Percentiles rank a stretch among this genome's conserved stretches.
phyloP scores from a whole-genome alignment of 1,140 invertebrate genomes.

The Dendrolimus punctatus region DNA sequence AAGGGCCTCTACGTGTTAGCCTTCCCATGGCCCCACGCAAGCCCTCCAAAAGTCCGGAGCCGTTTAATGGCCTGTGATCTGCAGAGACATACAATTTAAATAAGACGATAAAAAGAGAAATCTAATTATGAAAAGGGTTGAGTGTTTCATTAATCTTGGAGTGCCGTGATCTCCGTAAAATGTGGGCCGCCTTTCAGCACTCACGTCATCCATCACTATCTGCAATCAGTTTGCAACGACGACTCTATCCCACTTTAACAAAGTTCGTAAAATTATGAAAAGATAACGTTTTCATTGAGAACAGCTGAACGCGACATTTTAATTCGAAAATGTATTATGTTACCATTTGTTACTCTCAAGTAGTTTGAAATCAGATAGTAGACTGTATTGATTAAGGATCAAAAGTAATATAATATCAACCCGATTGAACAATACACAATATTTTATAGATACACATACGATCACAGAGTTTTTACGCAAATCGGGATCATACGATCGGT shows the following conservation, averaged over 20 bases:
- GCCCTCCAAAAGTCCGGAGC: no score
- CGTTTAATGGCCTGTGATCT: no score
- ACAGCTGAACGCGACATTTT: neutral
- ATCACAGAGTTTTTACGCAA: no score
- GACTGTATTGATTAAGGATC: no score
- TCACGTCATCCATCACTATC: conserved; percentile 27
- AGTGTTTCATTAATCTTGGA: conserved; percentile 39
- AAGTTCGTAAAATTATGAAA: conserved; percentile 2
- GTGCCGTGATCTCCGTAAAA: conserved; percentile 21
- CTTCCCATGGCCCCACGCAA: no score
- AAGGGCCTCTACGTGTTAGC: no score
- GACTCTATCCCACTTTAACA: neutral
- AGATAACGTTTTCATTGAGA: neutral
- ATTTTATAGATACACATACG: no score
- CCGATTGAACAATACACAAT: no score
- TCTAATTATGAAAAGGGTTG: conserved; percentile 48
- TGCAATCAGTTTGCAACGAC: conserved; percentile 11
- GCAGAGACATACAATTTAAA: no score
- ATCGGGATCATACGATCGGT: neutral
- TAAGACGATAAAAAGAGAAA: conserved; percentile 16
- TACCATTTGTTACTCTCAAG: no score
- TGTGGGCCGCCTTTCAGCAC: conserved; percentile 21
- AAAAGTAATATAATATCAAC: no score
- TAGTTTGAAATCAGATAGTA: no score
- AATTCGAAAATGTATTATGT: neutral